Percentiles rank a stretch among this genome's conserved stretches.
Conservation (phyloP, 1,140 invertebrate species). For the Vanessa tameamea region DNA sequence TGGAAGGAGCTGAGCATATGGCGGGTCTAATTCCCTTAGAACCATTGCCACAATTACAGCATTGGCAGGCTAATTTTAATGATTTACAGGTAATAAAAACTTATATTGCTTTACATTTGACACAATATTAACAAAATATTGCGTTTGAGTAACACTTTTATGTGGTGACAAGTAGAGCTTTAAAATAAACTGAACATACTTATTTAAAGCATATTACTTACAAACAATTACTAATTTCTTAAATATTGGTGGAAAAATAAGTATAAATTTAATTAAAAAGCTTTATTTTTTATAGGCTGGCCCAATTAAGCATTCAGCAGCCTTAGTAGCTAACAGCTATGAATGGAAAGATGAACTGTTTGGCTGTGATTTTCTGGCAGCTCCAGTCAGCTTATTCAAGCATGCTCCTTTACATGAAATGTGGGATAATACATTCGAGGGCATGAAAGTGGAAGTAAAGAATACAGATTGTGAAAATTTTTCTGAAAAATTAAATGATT, state of each 20-base stretch:
- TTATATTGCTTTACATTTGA: background rate
- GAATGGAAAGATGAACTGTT: conserved; percentile 91
- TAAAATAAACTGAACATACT: too few species aligned
- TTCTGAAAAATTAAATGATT: conserved; percentile 87
- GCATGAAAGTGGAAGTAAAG: conserved; percentile 97
- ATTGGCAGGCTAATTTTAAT: conserved; percentile 68
- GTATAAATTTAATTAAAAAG: too few species aligned
- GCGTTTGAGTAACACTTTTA: too few species aligned
- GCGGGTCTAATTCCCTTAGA: conserved; percentile 76
- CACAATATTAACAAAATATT: too few species aligned
- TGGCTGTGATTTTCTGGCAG: conserved; percentile 89
- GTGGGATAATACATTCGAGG: conserved; percentile 95
- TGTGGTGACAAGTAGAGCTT: too few species aligned
- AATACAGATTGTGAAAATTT: conserved; percentile 93
- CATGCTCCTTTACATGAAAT: conserved; percentile 95
- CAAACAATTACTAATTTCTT: too few species aligned
- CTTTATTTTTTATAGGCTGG: conserved; percentile 51
- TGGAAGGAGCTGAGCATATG: conserved; percentile 77
- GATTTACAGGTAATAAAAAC: conserved; percentile 59
- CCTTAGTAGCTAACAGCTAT: conserved; percentile 85
- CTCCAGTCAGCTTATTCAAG: conserved; percentile 93
- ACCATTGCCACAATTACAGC: conserved; percentile 74
- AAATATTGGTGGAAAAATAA: too few species aligned
- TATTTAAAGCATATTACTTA: too few species aligned
- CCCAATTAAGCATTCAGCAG: conserved; percentile 67